Percentiles rank a stretch among this genome's conserved stretches.
phyloP scores from a whole-genome alignment of 2,113 vertebrate species.

The Laticauda laticaudata region DNA sequence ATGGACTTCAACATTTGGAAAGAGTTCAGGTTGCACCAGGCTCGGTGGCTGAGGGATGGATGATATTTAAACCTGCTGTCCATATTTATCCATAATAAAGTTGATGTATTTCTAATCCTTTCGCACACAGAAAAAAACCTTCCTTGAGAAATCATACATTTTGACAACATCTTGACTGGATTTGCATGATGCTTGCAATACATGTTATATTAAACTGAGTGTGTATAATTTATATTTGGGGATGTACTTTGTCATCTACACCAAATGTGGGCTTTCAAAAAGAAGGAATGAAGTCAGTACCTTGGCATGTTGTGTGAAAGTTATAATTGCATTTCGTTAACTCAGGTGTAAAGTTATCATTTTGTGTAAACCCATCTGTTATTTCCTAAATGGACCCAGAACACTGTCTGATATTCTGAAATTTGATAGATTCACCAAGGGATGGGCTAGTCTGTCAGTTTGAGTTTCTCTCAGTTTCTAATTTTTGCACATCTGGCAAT shows the following conservation, averaged over 20 bases:
- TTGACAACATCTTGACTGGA: not conserved
- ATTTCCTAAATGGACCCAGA: not conserved
- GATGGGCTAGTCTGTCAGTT: not conserved
- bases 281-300: not conserved
- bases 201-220: not conserved
- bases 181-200: not conserved
- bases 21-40: not conserved
- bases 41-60: not conserved
- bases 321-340: not conserved
- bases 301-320: not conserved
- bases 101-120: not conserved
- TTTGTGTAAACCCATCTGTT: not conserved
- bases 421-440: not conserved
- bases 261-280: not conserved
- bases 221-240: not conserved
- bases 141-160: not conserved
- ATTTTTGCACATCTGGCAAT: not conserved
- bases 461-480: not conserved
- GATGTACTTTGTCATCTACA: not conserved
- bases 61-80: not conserved
- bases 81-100: not conserved
- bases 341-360: not conserved
- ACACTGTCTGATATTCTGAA: not conserved
- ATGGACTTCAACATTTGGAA: not conserved
- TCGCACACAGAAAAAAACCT: not conserved